phyloP scores from a whole-genome alignment of 2,888 invertebrate genomes.

The Lacanobia oleracea region DNA sequence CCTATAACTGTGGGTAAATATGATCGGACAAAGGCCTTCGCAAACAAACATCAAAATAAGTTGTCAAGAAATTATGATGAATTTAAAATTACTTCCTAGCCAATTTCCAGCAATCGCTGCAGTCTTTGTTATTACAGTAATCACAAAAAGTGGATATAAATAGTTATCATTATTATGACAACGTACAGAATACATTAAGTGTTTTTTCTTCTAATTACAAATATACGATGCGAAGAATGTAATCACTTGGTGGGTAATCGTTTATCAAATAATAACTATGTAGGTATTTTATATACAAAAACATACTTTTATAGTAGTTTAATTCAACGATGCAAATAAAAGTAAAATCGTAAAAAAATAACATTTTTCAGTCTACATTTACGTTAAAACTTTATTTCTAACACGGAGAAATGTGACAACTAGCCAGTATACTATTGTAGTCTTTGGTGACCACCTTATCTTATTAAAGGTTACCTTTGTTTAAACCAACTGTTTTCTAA shows the following conservation, averaged over 20 bases:
- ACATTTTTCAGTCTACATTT: not conserved
- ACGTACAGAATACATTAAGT: not conserved
- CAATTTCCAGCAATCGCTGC: constrained; percentile 33
- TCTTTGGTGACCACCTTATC: not conserved
- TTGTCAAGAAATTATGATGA: constrained; percentile 27
- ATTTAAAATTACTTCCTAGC: constrained; percentile 42
- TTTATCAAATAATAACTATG: not conserved
- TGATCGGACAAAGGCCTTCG: not conserved
- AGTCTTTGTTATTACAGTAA: constrained; percentile 26
- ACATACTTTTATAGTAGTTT: not conserved
- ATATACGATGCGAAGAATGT: not conserved
- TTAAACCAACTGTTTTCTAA: not conserved
- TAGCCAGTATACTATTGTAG: too few relatives aligned
- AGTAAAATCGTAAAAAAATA: not conserved
- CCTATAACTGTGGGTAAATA: not conserved
- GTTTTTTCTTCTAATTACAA: constrained; percentile 2
- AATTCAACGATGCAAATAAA: too few relatives aligned
- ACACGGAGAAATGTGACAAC: not conserved
- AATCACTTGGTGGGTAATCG: not conserved
- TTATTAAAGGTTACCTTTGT: not conserved
- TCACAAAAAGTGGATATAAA: constrained; percentile 40
- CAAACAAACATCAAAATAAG: constrained; percentile 11
- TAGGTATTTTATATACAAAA: not conserved
- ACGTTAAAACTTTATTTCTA: not conserved
- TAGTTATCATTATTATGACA: constrained; percentile 21